A percentile compares a stretch with the other conserved stretches of the same genome.
These are phyloP conservation scores for Stegodyphus dumicola DNA, from an alignment of 1,140 invertebrate species.

Conservation along the genomic window DNA sequence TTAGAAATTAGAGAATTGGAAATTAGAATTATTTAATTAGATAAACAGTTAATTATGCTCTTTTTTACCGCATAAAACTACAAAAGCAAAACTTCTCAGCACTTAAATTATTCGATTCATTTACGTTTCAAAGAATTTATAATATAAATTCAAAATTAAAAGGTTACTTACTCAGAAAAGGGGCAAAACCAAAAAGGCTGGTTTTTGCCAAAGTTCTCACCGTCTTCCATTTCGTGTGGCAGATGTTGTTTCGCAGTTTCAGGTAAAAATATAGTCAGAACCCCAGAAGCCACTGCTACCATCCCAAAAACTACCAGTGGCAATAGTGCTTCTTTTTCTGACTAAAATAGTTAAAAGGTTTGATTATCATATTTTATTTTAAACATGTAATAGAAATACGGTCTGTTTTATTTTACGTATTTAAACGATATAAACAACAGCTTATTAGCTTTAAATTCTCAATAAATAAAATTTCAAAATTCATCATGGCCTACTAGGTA, in stretches of 20 bases:
- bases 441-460: too few relatives aligned
- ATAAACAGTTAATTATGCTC: background rate
- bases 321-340: slow-evolving; percentile 16
- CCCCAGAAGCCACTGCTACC: slow-evolving; percentile 10
- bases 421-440: too few relatives aligned
- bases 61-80: background rate
- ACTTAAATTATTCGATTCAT: background rate
- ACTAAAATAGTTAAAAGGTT: slow-evolving; percentile 1
- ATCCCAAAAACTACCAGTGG: slow-evolving; percentile 48
- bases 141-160: background rate
- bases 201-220: slow-evolving; percentile 68
- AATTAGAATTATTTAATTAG: background rate
- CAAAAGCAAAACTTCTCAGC: background rate
- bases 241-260: slow-evolving; percentile 79
- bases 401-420: too few relatives aligned
- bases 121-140: background rate
- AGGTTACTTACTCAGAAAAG: background rate
- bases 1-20: background rate
- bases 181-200: slow-evolving; percentile 50
- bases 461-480: too few relatives aligned
- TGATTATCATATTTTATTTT: background rate
- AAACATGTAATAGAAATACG: too few relatives aligned
- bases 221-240: slow-evolving; percentile 81
- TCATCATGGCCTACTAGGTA: too few relatives aligned
- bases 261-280: slow-evolving; percentile 44